Conservation (phyloP, 2,888 invertebrate genomes). For the Coecobrya sp. region DNA sequence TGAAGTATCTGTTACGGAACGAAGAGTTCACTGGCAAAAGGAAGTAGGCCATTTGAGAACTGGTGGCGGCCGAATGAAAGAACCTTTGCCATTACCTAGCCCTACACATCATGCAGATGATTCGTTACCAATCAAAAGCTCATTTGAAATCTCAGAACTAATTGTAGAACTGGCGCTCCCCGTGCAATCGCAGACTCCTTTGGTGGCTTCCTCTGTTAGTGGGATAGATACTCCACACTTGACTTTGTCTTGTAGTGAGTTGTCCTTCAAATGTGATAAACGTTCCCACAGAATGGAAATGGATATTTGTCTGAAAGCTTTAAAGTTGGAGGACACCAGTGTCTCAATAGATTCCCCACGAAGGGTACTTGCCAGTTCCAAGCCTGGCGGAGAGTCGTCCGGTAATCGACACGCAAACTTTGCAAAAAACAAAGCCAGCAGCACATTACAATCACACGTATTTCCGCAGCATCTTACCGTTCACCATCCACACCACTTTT, state of each 20-base stretch:
- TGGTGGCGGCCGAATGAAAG: constrained; percentile 29
- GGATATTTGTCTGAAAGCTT: constrained; percentile 90
- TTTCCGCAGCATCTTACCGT: not conserved
- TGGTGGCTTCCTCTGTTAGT: not conserved
- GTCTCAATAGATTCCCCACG: constrained; percentile 93
- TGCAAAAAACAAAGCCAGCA: not conserved
- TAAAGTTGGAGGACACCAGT: constrained; percentile 96
- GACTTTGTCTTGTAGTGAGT: constrained; percentile 84
- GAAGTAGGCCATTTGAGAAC: constrained; percentile 70
- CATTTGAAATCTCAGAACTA: constrained; percentile 93
- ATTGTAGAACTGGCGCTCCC: constrained; percentile 90
- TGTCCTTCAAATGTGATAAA: constrained; percentile 85
- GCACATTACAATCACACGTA: not conserved
- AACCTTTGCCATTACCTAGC: constrained; percentile 84
- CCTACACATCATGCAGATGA: constrained; percentile 84
- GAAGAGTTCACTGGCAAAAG: constrained; percentile 83
- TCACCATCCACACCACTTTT: constrained; percentile 89
- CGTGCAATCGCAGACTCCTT: constrained; percentile 31
- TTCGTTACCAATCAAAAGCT: constrained; percentile 88
- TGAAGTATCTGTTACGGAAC: constrained; percentile 80
- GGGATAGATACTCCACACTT: constrained; percentile 78
- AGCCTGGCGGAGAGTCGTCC: constrained; percentile 86
- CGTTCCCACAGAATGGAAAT: constrained; percentile 83
- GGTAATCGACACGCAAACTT: not conserved
- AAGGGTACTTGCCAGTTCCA: constrained; percentile 94